Percentiles rank a stretch among this genome's conserved stretches.
phyloP scores from a whole-genome alignment of 2,113 vertebrate genomes.

The Dipodomys stephensi region DNA sequence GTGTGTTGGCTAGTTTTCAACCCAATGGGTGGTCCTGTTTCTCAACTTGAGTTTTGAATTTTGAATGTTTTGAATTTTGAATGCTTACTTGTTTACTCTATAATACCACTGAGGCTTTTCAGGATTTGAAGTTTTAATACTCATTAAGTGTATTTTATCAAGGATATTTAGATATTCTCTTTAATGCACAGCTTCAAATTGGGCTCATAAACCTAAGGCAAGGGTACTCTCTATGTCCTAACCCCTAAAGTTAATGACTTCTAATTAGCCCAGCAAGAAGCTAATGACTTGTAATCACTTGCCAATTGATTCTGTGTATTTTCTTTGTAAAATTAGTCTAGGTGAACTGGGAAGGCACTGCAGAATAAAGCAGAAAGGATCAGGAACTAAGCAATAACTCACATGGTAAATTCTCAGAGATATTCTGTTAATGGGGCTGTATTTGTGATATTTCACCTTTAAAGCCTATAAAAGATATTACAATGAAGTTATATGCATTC shows the following conservation, averaged over 20 bases:
- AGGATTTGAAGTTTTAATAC: slow-evolving; percentile 25
- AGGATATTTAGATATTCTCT: slow-evolving; percentile 55
- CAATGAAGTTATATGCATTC: not conserved
- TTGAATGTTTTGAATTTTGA: slow-evolving; percentile 27
- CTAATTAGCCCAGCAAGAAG: slow-evolving; percentile 80
- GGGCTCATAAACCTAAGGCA: slow-evolving; percentile 61
- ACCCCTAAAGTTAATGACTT: slow-evolving; percentile 77
- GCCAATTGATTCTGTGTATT: slow-evolving; percentile 72
- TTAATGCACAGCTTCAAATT: slow-evolving; percentile 55
- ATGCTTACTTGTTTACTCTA: slow-evolving; percentile 54
- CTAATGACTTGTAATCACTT: slow-evolving; percentile 80
- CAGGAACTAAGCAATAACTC: not conserved
- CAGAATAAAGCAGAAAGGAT: not conserved
- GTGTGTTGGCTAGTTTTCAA: not conserved
- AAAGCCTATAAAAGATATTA: not conserved
- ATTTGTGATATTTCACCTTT: not conserved
- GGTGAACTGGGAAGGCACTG: not conserved
- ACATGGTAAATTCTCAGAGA: slow-evolving; percentile 27
- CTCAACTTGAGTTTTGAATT: slow-evolving; percentile 45
- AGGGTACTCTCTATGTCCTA: slow-evolving; percentile 43
- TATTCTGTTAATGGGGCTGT: not conserved
- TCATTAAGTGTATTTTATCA: slow-evolving; percentile 42
- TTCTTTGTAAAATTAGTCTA: slow-evolving; percentile 61
- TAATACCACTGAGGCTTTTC: not conserved
- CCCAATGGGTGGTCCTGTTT: slow-evolving; percentile 16